These are phyloP conservation scores for Orientallactaga sibirica DNA, from an alignment of 2,797 vertebrate species.

Conservation along the genomic window DNA sequence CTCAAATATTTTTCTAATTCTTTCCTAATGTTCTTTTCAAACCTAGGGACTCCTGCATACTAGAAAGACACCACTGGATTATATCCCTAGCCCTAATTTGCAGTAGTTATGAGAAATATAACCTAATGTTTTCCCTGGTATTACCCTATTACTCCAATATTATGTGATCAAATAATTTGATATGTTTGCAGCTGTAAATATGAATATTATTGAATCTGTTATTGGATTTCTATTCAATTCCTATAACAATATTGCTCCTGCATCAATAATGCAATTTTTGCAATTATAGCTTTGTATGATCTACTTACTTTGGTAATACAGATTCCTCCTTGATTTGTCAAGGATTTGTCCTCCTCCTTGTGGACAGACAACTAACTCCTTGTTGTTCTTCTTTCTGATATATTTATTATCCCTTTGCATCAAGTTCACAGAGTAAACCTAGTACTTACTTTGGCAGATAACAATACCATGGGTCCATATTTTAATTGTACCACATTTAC, in stretches of 20 bases:
- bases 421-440: not conserved
- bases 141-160: not conserved
- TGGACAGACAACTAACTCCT: not conserved
- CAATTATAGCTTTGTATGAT: not conserved
- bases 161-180: not conserved
- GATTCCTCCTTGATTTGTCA: not conserved
- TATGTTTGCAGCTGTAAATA: not conserved
- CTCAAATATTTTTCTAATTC: not conserved
- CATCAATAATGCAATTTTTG: not conserved
- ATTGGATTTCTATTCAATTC: not conserved
- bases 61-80: too few relatives aligned
- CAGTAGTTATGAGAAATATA: not conserved
- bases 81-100: too few relatives aligned
- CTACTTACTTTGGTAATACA: not conserved
- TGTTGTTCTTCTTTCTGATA: not conserved
- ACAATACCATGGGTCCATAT: not conserved
- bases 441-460: not conserved
- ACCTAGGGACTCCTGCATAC: too few relatives aligned
- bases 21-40: not conserved
- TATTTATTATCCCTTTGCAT: not conserved
- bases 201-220: not conserved
- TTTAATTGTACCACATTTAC: not conserved
- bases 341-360: not conserved
- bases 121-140: not conserved
- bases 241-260: not conserved